Base-by-base conservation (phyloP, 2,113 vertebrate species). In the Ochotona princeps region DNA sequence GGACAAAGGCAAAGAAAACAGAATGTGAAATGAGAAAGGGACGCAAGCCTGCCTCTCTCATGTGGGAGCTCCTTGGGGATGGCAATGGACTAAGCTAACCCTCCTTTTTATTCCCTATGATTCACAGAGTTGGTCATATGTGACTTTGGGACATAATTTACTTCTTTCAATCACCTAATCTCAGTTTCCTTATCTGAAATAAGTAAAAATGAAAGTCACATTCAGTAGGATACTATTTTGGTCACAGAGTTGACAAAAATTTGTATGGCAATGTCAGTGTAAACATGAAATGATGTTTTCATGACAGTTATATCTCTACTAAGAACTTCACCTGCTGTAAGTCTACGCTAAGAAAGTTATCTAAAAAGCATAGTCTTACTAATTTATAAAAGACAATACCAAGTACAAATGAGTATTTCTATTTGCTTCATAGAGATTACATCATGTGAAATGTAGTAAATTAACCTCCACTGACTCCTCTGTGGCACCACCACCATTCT, bases 161-260 rank as follows among this genome's bases (percentile, higher is more conserved):
- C 54, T n/a, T 61, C 20, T 75, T 35, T 28, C 35, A 72, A 51
- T 91, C 32, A 44, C 7, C 44, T 70, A 85, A 85, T 18, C 4
- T 90, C 44, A 90, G 69, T 69, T 74, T 51, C 67, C 81, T 57
- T 23, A 66, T 10, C n/a, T 88, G 63, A 61, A 91, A 93, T 44
- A 44, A 44, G 38, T 44, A 44, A 44, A 44, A 44, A 3, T 44
- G 38, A 44, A 44, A 44, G 38, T 44, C 38, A 44, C 38, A 44
- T 44, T 44, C 38, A 44, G 38, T 44, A 44, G 38, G 38, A 44
- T 44, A 44, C 38, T 44, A 44, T 44, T 44, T 44, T 44, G 38
- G 38, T 44, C 38, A 44, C 38, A 44, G 38, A 44, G 38, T 44
- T 44, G 38, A 44, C 38, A 30, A 75, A 70, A n/a, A 9, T 23